Evolutionary conservation across 2,797 vertebrate species (phyloP), one percentile per base, ranked within the genome.

Genomic region (Allobates femoralis): DNA sequence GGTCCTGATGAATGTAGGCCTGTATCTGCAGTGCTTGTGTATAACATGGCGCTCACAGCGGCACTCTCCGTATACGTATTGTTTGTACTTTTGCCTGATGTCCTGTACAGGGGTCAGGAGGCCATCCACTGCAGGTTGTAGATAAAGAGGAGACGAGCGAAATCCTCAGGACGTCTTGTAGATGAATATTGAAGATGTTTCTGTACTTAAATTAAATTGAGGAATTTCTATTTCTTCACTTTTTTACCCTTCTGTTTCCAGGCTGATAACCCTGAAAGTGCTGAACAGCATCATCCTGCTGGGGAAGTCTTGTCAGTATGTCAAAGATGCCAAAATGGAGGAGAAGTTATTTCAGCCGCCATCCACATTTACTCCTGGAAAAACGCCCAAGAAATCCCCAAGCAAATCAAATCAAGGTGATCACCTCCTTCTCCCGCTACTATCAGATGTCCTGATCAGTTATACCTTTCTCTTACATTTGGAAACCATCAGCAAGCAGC

Each of bases 301-400:
- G 92, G 98, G 98, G 18, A 99, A 98, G 89, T 98, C 98, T 0
- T 99, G 97, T 88, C 95, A 96, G 28, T 99, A 99, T 66, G 96
- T 99, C 55, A 98, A 97, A 90, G 95, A 98, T 82, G 98, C 98
- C 91, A 97, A 98, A 89, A 99, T 99, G 97, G 98, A 99, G 90
- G 97, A 97, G 87, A 98, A 98, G 91, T 91, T 99, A 86, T 97
- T 96, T 55, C 93, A 94, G 90, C 94, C 90, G 51, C 90, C 96
- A 12, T 28, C 92, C 0, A 18, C 92, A 76, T 78, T 94, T 80
- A 91, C 94, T 3, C 96, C 97, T 11, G 95, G 97, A 88, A 96
- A 95, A 86, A 87, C 90, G 0, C 84, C 94, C 86, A 92, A 90
- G 86, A 96, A 93, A 90, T 83, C 95, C 21, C 94, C 93, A 55